phyloP scores from a whole-genome alignment of 2,888 invertebrate genomes.

The Cryptus viduatorius region DNA sequence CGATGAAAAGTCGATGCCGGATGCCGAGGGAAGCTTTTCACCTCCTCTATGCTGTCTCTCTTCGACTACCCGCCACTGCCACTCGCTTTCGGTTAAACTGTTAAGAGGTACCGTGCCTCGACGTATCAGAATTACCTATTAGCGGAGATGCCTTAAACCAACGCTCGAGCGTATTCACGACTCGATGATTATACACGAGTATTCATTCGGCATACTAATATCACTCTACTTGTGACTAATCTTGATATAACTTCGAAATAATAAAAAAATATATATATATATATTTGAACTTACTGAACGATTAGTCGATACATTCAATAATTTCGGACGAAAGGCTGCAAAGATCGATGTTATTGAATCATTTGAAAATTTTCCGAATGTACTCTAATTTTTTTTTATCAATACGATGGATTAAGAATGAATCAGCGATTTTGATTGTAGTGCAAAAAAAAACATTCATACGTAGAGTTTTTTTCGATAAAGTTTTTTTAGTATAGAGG shows the following conservation, averaged over 20 bases:
- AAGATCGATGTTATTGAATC: background rate
- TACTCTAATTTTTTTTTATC: too few species aligned
- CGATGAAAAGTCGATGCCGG: slow-evolving; percentile 46
- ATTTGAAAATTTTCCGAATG: too few species aligned
- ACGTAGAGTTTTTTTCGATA: too few species aligned
- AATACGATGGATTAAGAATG: too few species aligned
- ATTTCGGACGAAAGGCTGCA: background rate
- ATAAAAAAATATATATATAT: too few species aligned
- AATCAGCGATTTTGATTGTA: too few species aligned
- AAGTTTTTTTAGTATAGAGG: too few species aligned
- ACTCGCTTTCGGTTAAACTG: slow-evolving; percentile 64
- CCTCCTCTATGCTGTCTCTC: slow-evolving; percentile 12
- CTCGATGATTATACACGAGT: slow-evolving; percentile 28
- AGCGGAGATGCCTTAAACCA: slow-evolving; percentile 43
- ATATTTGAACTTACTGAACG: too few species aligned
- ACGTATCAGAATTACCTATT: slow-evolving; percentile 52
- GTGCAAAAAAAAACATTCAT: too few species aligned
- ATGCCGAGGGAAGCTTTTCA: slow-evolving; percentile 22
- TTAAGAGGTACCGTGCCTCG: slow-evolving; percentile 59
- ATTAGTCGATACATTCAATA: background rate
- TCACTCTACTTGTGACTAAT: background rate
- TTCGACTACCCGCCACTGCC: slow-evolving; percentile 31
- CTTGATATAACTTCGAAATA: background rate
- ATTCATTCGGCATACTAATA: slow-evolving; percentile 35
- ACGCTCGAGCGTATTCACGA: slow-evolving; percentile 49